Percentiles rank a stretch among this genome's conserved stretches.
phyloP scores from a whole-genome alignment of 2,113 vertebrate genomes.

The Carollia perspicillata region DNA sequence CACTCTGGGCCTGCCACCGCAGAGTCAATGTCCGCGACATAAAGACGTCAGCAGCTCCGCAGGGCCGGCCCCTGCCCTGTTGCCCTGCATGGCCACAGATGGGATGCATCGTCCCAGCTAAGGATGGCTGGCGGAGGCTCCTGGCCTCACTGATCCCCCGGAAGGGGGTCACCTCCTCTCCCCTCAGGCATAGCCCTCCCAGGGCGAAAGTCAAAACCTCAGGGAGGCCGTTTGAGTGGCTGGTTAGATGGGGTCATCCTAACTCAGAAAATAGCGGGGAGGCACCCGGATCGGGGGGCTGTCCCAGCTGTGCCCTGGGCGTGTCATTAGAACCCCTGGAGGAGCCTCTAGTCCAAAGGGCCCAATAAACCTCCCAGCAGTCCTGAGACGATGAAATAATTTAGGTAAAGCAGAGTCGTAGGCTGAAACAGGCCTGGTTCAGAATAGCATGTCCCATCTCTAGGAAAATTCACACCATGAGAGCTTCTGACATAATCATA shows the following conservation, averaged over 20 bases:
- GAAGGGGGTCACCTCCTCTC: neutral
- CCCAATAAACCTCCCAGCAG: neutral
- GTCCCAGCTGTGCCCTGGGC: too few species aligned
- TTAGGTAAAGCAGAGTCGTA: neutral
- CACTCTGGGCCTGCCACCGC: accelerated
- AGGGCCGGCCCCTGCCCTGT: neutral
- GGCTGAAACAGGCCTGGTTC: neutral
- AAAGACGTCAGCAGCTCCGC: neutral
- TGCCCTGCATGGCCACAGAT: accelerated
- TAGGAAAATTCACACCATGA: neutral
- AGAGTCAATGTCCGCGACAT: neutral
- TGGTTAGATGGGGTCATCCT: accelerated
- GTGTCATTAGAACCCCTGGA: accelerated
- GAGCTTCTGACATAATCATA: neutral
- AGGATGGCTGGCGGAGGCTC: neutral
- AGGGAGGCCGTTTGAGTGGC: neutral
- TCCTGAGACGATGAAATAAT: neutral
- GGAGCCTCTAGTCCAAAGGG: neutral
- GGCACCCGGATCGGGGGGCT: neutral
- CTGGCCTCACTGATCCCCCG: neutral
- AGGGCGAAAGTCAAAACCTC: neutral
- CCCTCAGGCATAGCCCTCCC: accelerated
- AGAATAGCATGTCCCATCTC: neutral
- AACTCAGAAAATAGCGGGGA: neutral
- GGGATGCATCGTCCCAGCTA: neutral